These are phyloP conservation scores for Okapia johnstoni DNA, from an alignment of 2,113 vertebrate genomes.

Conservation along the genomic window DNA sequence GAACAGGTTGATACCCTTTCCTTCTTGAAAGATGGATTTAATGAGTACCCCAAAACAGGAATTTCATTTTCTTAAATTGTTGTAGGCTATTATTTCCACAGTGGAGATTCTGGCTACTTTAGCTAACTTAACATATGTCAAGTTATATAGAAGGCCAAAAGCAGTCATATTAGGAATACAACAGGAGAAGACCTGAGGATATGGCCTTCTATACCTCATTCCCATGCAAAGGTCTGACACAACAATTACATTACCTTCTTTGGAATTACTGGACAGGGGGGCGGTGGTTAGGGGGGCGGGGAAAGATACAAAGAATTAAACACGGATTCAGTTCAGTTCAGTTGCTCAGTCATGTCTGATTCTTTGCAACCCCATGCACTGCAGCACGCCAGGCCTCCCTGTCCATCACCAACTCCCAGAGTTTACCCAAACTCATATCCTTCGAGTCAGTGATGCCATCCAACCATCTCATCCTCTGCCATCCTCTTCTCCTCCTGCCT, in stretches of 20 bases:
- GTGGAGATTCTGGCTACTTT: not conserved
- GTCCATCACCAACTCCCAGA: not conserved
- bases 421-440: not conserved
- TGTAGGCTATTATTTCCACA: not conserved
- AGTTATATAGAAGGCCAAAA: not conserved
- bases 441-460: not conserved
- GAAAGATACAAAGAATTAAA: not conserved
- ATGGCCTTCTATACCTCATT: not conserved
- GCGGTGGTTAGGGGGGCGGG: accelerated
- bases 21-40: not conserved
- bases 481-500: not conserved
- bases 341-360: not conserved
- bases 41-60: not conserved
- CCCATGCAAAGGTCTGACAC: not conserved
- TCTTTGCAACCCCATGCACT: not conserved
- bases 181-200: not conserved
- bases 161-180: not conserved
- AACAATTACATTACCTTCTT: not conserved
- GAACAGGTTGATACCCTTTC: not conserved
- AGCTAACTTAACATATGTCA: not conserved
- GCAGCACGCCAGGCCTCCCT: not conserved
- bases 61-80: not conserved
- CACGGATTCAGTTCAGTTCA: not conserved
- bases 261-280: accelerated
- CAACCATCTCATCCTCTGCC: not conserved